Percentiles rank a stretch among this genome's conserved stretches.
Evolutionary conservation across 1,140 invertebrate genomes (phyloP).

Genomic region (Drosophila baimaii): DNA sequence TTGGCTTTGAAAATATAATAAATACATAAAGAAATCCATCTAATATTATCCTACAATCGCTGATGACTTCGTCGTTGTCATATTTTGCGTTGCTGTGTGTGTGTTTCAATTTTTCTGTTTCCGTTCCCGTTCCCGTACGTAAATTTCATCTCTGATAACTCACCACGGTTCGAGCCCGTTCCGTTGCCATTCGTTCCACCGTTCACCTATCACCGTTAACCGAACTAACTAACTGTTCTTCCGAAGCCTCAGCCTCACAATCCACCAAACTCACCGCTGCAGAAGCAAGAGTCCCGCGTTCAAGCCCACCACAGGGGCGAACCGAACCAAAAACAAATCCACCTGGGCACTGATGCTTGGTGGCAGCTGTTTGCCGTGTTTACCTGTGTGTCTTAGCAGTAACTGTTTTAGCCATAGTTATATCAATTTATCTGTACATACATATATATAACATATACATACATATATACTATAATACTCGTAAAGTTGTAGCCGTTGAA

Average conservation of each 20-base stretch:
- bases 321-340: neutral
- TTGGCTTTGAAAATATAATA: neutral
- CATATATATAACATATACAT: neutral
- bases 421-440: neutral
- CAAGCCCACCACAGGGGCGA: slow-evolving; percentile 17
- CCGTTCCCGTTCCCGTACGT: neutral
- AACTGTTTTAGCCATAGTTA: slow-evolving; percentile 2
- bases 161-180: slow-evolving; percentile 32
- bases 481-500: slow-evolving; percentile 29
- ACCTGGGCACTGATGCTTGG: slow-evolving; percentile 16
- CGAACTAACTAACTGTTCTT: slow-evolving; percentile 49
- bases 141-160: slow-evolving; percentile 7
- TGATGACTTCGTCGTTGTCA: neutral
- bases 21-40: neutral
- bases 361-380: slow-evolving; percentile 14
- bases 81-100: slow-evolving; percentile 11
- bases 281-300: slow-evolving; percentile 19
- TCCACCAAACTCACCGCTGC: slow-evolving; percentile 43
- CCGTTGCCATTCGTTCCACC: slow-evolving; percentile 11
- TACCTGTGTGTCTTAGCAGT: slow-evolving; percentile 6
- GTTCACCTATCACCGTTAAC: slow-evolving; percentile 27
- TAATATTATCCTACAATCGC: slow-evolving; percentile 7
- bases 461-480: neutral
- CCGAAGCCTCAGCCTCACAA: slow-evolving; percentile 47
- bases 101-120: slow-evolving; percentile 14